Conservation (phyloP, 2,797 vertebrate species). For the Lophius americanus region DNA sequence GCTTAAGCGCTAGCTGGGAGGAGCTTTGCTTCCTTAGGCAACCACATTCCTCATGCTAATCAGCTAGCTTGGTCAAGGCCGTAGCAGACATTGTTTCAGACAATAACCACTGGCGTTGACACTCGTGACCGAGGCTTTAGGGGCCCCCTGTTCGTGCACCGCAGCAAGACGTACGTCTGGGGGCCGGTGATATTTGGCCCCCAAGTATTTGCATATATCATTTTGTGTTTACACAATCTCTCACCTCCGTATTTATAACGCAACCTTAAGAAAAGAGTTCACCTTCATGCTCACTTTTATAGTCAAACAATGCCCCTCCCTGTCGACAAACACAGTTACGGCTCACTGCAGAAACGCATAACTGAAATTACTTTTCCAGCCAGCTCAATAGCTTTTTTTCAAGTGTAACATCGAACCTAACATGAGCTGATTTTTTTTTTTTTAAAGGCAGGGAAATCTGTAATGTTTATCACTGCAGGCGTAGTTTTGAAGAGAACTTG, state of each 20-base stretch:
- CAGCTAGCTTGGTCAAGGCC: conserved; percentile 69
- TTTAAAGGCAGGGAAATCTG: background rate
- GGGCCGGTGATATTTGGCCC: background rate
- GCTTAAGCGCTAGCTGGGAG: conserved; percentile 55
- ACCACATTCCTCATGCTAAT: conserved; percentile 79
- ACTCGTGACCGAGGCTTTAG: conserved; percentile 58
- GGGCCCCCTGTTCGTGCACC: conserved; percentile 14
- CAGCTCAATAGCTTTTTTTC: background rate
- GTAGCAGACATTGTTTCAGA: conserved; percentile 69
- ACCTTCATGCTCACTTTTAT: conserved; percentile 49
- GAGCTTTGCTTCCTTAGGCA: conserved; percentile 69
- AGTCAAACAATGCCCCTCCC: conserved; percentile 66
- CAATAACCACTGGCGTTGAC: conserved; percentile 60
- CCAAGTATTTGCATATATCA: conserved; percentile 6
- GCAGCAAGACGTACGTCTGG: background rate
- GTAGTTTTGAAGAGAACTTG: too few species aligned
- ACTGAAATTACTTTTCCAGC: conserved; percentile 12
- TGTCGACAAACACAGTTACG: conserved; percentile 70
- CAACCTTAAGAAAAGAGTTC: conserved; percentile 25
- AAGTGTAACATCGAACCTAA: conserved; percentile 10
- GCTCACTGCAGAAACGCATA: conserved; percentile 6
- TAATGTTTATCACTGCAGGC: background rate
- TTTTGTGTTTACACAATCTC: conserved; percentile 19
- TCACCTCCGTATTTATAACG: conserved; percentile 15
- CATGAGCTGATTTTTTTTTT: background rate